Conservation (phyloP, 92 coral and sea anemone genomes). For the Phymanthus crucifer region DNA sequence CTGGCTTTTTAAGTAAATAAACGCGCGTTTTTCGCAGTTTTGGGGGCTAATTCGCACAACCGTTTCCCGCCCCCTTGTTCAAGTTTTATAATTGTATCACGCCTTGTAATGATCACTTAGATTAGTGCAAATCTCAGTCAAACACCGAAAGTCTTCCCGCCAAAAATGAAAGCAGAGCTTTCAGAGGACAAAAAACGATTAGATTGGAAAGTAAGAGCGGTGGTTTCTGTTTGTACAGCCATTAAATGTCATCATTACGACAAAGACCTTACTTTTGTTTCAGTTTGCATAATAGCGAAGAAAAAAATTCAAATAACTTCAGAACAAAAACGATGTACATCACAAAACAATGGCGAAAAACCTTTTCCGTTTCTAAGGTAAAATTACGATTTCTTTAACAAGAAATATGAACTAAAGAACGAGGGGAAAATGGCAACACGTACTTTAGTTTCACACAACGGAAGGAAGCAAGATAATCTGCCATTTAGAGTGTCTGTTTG, state of each 20-base stretch:
- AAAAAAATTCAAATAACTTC: background rate
- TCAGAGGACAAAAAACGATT: background rate
- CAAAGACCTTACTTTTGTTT: constrained; percentile 1
- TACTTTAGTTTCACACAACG: background rate
- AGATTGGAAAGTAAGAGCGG: constrained; percentile 12
- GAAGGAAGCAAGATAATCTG: background rate
- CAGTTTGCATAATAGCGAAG: background rate
- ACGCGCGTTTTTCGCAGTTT: constrained; percentile 57
- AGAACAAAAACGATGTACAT: background rate
- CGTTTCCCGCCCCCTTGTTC: constrained; percentile 74
- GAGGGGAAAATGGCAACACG: background rate
- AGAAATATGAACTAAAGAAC: background rate
- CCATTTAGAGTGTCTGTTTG: background rate
- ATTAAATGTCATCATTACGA: background rate
- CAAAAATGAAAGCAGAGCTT: background rate
- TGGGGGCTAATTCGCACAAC: constrained; percentile 49
- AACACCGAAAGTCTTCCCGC: constrained; percentile 6
- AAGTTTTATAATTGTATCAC: constrained; percentile 42
- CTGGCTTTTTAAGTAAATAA: constrained; percentile 54
- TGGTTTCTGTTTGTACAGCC: constrained; percentile 3
- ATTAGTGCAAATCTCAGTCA: constrained; percentile 15
- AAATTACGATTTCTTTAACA: background rate
- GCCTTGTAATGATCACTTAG: constrained; percentile 28
- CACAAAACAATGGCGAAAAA: background rate
- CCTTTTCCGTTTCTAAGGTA: background rate